A percentile compares a stretch with the other conserved stretches of the same genome.
Conservation (phyloP, 2,888 invertebrate genomes). For the Andrena fulva region DNA sequence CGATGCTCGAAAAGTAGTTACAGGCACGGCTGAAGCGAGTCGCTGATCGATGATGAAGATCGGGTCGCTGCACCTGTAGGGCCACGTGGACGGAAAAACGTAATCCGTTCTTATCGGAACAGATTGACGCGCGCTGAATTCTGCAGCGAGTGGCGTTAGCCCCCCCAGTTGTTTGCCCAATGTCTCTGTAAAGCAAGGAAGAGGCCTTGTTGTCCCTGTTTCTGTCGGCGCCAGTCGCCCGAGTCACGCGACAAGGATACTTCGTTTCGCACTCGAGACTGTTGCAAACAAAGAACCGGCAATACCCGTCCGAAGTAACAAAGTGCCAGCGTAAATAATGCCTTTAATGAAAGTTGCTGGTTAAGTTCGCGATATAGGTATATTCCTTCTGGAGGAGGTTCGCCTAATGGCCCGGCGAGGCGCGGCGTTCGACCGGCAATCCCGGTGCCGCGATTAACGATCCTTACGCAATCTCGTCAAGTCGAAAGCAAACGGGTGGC, state of each 20-base stretch:
- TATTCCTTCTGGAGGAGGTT: not conserved
- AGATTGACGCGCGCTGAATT: too few relatives aligned
- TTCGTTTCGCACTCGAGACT: slow-evolving; percentile 15
- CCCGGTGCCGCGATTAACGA: not conserved
- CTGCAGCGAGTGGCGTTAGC: not conserved
- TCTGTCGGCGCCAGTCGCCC: not conserved
- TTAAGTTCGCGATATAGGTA: slow-evolving; percentile 3
- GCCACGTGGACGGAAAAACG: too few relatives aligned
- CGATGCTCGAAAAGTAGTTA: not conserved
- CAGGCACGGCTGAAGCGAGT: not conserved
- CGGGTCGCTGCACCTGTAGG: too few relatives aligned
- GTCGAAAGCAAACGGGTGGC: not conserved
- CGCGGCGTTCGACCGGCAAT: not conserved
- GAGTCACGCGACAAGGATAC: not conserved
- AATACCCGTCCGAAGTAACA: slow-evolving; percentile 2
- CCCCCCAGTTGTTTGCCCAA: not conserved
- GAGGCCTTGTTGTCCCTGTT: not conserved
- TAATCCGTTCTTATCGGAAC: too few relatives aligned
- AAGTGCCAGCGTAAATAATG: slow-evolving; percentile 29
- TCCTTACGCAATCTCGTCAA: not conserved
- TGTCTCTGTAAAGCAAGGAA: not conserved
- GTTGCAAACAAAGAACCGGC: slow-evolving; percentile 4
- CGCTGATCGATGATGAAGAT: too few relatives aligned
- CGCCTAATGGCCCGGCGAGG: not conserved
- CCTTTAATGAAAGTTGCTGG: slow-evolving; percentile 28